Evolutionary conservation across 2,888 invertebrate species (phyloP).

Genomic region (Nomada goodeniana): DNA sequence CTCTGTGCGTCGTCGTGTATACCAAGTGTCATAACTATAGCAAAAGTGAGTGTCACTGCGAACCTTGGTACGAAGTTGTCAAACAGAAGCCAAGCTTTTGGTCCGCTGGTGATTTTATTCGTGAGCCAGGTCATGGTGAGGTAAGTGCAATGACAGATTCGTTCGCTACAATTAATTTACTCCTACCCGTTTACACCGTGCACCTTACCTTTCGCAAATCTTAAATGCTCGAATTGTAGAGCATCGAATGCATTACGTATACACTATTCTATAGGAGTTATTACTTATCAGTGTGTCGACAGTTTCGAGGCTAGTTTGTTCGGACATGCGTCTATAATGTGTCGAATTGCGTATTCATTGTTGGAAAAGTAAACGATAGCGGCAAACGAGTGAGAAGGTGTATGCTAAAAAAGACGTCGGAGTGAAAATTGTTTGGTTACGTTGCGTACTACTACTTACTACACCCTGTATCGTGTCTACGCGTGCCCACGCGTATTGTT

Average conservation of each 20-base stretch:
- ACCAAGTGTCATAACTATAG: conserved; percentile 59
- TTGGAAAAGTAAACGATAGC: not conserved
- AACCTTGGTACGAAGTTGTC: conserved; percentile 63
- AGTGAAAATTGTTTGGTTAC: not conserved
- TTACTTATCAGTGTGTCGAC: not conserved
- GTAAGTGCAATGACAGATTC: conserved; percentile 69
- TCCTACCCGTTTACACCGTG: conserved; percentile 11
- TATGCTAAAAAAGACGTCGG: not conserved
- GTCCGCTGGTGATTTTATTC: conserved; percentile 63
- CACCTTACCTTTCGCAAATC: not conserved
- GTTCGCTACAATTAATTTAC: not conserved
- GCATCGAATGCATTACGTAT: not conserved
- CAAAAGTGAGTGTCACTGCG: conserved; percentile 66
- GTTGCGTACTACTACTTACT: not conserved
- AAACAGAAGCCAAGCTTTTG: conserved; percentile 50
- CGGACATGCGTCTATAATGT: not conserved
- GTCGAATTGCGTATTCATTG: not conserved
- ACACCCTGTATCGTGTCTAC: not conserved
- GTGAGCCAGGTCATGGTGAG: conserved; percentile 81
- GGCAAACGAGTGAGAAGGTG: not conserved
- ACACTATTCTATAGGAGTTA: not conserved
- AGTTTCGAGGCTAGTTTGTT: not conserved
- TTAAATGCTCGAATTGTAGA: not conserved
- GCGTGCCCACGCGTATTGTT: conserved; percentile 57
- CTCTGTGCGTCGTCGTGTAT: conserved; percentile 31